These are phyloP conservation scores for Teinopalpus imperialis DNA, from an alignment of 2,888 invertebrate genomes.

Conservation along the genomic window DNA sequence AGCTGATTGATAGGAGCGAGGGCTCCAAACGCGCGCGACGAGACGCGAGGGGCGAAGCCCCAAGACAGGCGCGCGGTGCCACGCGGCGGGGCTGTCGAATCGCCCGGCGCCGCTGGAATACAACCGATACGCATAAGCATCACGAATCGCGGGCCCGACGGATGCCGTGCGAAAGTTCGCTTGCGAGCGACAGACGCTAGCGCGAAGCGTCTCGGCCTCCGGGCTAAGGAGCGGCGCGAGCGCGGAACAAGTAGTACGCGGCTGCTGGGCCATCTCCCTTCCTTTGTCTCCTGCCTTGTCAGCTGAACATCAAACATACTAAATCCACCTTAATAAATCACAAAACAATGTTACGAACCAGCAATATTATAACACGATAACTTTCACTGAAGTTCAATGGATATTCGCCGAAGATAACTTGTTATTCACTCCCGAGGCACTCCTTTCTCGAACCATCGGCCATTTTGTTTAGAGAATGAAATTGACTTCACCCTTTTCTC, in stretches of 20 bases:
- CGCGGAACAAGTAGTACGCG: constrained; percentile 67
- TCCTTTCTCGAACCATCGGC: constrained; percentile 72
- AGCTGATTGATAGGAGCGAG: constrained; percentile 66
- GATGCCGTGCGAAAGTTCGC: constrained; percentile 41
- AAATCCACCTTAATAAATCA: constrained; percentile 77
- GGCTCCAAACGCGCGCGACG: constrained; percentile 79
- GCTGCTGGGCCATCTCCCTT: constrained; percentile 34
- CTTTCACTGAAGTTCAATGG: constrained; percentile 76
- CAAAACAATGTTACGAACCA: constrained; percentile 81
- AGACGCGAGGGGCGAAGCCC: constrained; percentile 52
- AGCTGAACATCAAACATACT: constrained; percentile 69
- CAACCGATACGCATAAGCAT: constrained; percentile 67
- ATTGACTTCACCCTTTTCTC: constrained; percentile 41
- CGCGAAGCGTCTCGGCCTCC: constrained; percentile 68
- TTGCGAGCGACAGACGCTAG: constrained; percentile 45
- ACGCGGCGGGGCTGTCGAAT: constrained; percentile 69
- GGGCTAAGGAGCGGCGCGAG: constrained; percentile 71
- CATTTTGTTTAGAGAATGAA: constrained; percentile 63
- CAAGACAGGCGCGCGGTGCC: constrained; percentile 50
- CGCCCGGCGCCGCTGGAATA: constrained; percentile 73
- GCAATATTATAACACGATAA: constrained; percentile 69
- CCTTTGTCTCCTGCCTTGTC: constrained; percentile 40
- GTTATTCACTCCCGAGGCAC: constrained; percentile 65
- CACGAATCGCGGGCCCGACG: constrained; percentile 62
- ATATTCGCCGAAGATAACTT: constrained; percentile 57